A percentile compares a stretch with the other conserved stretches of the same genome.
phyloP scores from a whole-genome alignment of 2,797 vertebrate species.

The Periophthalmus magnuspinnatus region DNA sequence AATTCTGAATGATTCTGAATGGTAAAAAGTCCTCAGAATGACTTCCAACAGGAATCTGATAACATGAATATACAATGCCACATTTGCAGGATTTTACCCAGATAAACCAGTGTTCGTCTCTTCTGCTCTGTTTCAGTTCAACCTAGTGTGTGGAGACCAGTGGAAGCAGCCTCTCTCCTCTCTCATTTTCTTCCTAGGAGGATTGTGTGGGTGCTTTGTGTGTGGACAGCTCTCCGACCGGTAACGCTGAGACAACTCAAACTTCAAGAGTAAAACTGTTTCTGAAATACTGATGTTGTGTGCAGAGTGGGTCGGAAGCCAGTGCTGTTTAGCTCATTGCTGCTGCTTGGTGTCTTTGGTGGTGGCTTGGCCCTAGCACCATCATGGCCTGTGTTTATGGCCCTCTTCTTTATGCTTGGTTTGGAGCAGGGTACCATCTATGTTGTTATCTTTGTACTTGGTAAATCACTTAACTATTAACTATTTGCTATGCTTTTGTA shows the following conservation, averaged over 20 bases:
- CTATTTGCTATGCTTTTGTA: too few species aligned
- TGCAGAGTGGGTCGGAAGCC: conserved; percentile 63
- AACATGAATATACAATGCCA: too few species aligned
- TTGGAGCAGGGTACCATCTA: conserved; percentile 46
- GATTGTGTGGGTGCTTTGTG: conserved; percentile 43
- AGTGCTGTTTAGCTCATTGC: conserved; percentile 34
- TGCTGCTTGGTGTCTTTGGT: conserved; percentile 38
- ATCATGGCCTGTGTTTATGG: conserved; percentile 46
- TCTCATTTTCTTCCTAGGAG: conserved; percentile 52
- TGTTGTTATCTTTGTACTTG: conserved; percentile 48
- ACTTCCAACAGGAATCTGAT: too few species aligned
- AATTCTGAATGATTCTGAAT: too few species aligned
- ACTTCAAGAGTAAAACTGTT: not conserved
- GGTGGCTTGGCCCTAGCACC: conserved; percentile 30
- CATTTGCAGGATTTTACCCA: not conserved
- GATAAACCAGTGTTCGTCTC: not conserved
- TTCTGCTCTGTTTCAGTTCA: conserved; percentile 43
- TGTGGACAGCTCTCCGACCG: conserved; percentile 60
- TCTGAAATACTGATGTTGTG: conserved; percentile 7
- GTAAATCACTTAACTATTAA: conserved; percentile 33
- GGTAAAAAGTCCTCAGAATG: too few species aligned
- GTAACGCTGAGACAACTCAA: conserved; percentile 21
- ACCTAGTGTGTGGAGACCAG: conserved; percentile 56
- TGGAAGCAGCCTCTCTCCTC: conserved; percentile 62
- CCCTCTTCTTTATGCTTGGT: conserved; percentile 51